Percentiles rank a stretch among this genome's conserved stretches.
phyloP scores from a whole-genome alignment of 2,113 vertebrate species.

The Columbina picui region DNA sequence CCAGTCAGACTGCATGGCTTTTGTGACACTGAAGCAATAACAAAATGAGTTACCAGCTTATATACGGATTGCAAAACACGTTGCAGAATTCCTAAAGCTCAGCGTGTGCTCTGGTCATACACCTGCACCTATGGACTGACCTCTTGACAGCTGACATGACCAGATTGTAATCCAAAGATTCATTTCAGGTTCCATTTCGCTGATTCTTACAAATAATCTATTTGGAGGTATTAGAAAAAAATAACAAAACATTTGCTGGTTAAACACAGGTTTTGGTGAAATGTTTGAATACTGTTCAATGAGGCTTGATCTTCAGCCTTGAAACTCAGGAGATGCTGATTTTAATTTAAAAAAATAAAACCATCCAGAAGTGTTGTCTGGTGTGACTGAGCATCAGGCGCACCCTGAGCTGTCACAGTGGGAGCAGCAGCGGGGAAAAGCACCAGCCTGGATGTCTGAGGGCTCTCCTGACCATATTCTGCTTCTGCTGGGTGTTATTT shows the following conservation, averaged over 20 bases:
- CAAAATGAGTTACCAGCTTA: neutral
- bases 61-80: neutral
- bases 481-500: neutral
- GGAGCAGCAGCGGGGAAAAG: neutral
- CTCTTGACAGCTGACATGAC: neutral
- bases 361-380: too few species aligned
- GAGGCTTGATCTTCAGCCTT: neutral
- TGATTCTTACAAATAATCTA: neutral
- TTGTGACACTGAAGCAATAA: neutral
- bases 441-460: neutral
- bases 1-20: neutral
- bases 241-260: neutral
- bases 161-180: neutral
- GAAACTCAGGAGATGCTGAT: neutral
- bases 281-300: neutral
- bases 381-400: neutral
- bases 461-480: neutral
- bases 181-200: neutral
- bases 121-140: neutral
- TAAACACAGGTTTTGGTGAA: neutral
- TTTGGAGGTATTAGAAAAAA: neutral
- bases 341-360: neutral
- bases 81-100: neutral
- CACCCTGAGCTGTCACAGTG: neutral
- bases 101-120: neutral